Conservation (phyloP, 2,888 invertebrate species). For the Euphydryas editha region DNA sequence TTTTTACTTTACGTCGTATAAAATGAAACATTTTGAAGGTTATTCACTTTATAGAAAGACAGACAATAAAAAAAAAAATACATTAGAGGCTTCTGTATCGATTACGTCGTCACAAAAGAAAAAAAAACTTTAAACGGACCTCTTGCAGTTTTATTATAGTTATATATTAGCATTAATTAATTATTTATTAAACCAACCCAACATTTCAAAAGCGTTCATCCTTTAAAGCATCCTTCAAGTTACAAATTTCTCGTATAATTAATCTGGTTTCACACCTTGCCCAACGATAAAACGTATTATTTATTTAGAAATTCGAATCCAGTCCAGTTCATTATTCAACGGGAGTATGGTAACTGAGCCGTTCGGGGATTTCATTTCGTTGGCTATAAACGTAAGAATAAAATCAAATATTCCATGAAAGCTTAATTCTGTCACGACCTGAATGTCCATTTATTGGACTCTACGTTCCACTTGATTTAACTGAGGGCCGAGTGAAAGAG, state of each 20-base stretch:
- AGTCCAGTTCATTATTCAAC: slow-evolving; percentile 7
- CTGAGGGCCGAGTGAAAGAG: neutral
- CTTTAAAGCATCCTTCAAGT: neutral
- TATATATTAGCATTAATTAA: neutral
- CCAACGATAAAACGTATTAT: neutral
- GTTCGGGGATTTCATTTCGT: slow-evolving; percentile 7
- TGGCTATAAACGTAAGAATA: slow-evolving; percentile 4
- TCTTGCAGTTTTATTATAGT: neutral
- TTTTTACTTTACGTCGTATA: neutral
- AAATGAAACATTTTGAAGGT: too few relatives aligned
- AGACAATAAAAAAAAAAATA: too few relatives aligned
- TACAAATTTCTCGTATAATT: neutral
- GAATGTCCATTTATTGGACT: neutral
- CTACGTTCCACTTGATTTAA: neutral
- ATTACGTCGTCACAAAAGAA: too few relatives aligned
- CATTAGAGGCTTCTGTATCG: too few relatives aligned
- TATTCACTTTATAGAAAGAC: too few relatives aligned
- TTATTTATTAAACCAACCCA: neutral
- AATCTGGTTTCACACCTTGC: neutral
- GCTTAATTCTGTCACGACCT: slow-evolving; percentile 2
- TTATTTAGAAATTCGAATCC: slow-evolving; percentile 1
- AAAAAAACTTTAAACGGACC: too few relatives aligned
- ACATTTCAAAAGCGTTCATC: neutral
- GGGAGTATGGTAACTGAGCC: slow-evolving; percentile 7
- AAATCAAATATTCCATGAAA: slow-evolving; percentile 13